Percentiles rank a stretch among this genome's conserved stretches.
These are phyloP conservation scores for Pogonognathellus flavescens DNA, from an alignment of 1,140 invertebrate genomes.

Conservation along the genomic window DNA sequence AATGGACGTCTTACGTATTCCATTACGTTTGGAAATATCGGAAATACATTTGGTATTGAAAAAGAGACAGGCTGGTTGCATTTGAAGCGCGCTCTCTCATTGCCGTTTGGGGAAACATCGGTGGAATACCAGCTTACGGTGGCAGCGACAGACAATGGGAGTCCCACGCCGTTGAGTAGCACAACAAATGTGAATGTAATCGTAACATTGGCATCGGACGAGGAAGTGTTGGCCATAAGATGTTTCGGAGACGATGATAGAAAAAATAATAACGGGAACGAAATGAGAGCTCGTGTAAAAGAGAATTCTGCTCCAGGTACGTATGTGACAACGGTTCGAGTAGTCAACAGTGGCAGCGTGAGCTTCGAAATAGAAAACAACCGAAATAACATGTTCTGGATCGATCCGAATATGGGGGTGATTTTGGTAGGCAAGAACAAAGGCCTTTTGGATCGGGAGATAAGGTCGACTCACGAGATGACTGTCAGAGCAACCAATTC, in stretches of 20 bases:
- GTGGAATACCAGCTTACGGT: slow-evolving; percentile 88
- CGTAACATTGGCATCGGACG: slow-evolving; percentile 64
- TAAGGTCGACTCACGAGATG: slow-evolving; percentile 83
- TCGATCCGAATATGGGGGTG: slow-evolving; percentile 88
- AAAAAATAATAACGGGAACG: slow-evolving; percentile 70
- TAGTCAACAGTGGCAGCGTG: slow-evolving; percentile 82
- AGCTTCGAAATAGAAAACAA: slow-evolving; percentile 88
- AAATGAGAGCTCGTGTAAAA: slow-evolving; percentile 82
- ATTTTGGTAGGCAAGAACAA: slow-evolving; percentile 76
- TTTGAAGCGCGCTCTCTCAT: slow-evolving; percentile 59
- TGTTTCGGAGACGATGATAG: slow-evolving; percentile 57
- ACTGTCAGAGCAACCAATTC: slow-evolving; percentile 88
- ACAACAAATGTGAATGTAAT: slow-evolving; percentile 65
- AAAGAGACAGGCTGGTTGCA: slow-evolving; percentile 63
- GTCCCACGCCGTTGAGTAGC: slow-evolving; percentile 74
- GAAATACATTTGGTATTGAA: slow-evolving; percentile 65
- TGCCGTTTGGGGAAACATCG: slow-evolving; percentile 78
- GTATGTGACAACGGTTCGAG: slow-evolving; percentile 83
- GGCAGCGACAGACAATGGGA: slow-evolving; percentile 90
- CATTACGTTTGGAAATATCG: slow-evolving; percentile 66
- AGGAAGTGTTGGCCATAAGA: slow-evolving; percentile 59
- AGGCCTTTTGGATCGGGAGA: slow-evolving; percentile 84
- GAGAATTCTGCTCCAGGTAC: slow-evolving; percentile 86
- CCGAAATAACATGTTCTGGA: slow-evolving; percentile 79
- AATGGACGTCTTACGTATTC: slow-evolving; percentile 75